phyloP scores from a whole-genome alignment of 2,888 invertebrate species.

The Endotricha flammealis region DNA sequence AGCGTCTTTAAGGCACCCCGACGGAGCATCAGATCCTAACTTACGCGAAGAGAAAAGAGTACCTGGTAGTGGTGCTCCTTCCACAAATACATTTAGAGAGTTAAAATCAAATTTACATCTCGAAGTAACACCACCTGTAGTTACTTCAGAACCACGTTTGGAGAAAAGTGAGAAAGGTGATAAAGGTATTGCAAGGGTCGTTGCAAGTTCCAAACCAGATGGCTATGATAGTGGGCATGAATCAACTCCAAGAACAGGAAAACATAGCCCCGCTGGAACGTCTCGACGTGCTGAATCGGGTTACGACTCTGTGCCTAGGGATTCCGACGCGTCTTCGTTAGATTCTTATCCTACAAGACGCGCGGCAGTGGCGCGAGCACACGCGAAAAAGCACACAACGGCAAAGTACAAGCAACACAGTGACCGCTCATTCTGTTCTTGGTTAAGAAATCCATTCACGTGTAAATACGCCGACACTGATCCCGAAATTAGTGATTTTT shows the following conservation, averaged over 20 bases:
- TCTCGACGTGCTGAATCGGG: conserved; percentile 92
- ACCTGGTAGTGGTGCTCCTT: conserved; percentile 81
- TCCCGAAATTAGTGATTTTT: conserved; percentile 82
- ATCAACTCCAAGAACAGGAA: conserved; percentile 88
- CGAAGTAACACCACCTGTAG: conserved; percentile 74
- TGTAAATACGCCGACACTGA: conserved; percentile 87
- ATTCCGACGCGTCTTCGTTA: conserved; percentile 92
- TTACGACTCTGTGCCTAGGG: conserved; percentile 93
- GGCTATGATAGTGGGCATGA: conserved; percentile 92
- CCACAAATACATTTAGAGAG: conserved; percentile 76
- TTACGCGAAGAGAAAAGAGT: conserved; percentile 83
- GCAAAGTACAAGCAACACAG: conserved; percentile 84
- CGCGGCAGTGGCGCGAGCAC: conserved; percentile 69
- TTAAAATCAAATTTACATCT: conserved; percentile 69
- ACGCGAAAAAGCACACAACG: conserved; percentile 74
- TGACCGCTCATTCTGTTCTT: conserved; percentile 85
- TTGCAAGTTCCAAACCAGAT: conserved; percentile 82
- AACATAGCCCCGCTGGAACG: conserved; percentile 87
- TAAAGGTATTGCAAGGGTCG: conserved; percentile 81
- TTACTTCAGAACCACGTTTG: conserved; percentile 78
- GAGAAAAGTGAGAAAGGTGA: conserved; percentile 81
- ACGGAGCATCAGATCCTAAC: conserved; percentile 96
- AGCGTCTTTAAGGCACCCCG: conserved; percentile 90
- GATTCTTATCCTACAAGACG: conserved; percentile 81
- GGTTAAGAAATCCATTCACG: conserved; percentile 86